Evolutionary conservation across 1,140 invertebrate genomes (phyloP), one percentile per base, ranked within the genome.

Genomic region (Lutraria rhynchaena): DNA sequence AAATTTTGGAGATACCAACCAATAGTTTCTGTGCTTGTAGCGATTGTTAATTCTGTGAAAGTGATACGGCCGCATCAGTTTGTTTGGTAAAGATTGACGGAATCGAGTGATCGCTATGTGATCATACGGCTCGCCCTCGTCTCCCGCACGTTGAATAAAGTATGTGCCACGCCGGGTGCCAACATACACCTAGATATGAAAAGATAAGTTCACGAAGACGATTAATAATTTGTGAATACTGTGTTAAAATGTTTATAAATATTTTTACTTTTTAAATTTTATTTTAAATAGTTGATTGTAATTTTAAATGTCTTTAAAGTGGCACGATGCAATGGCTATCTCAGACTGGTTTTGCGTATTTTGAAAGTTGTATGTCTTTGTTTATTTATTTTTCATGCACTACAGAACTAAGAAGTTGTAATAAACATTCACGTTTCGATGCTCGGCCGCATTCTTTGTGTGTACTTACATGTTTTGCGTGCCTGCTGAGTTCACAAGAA

Each of bases 401-500:
- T n/a, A n/a, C n/a, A n/a, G n/a, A n/a, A n/a, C n/a, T n/a, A n/a
- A n/a, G n/a, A n/a, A n/a, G n/a, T n/a, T n/a, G n/a, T n/a, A n/a
- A n/a, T n/a, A n/a, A n/a, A n/a, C n/a, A n/a, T n/a, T n/a, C n/a
- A n/a, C n/a, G n/a, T n/a, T n/a, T n/a, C n/a, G n/a, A n/a, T n/a
- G n/a, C n/a, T n/a, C n/a, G n/a, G n/a, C n/a, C n/a, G n/a, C n/a
- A n/a, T n/a, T n/a, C n/a, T n/a, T n/a, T n/a, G n/a, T n/a, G n/a
- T n/a, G n/a, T n/a, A 81, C 85, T 78, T 55, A 86, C 86, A 49
- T 87, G 86, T 75, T 87, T 83, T 13, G 85, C 81, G 69, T 86
- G 82, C 19, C 91, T 87, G 49, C 91, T 91, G 3, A 94, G 82
- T 76, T 94, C 93, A 19, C 92, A 92, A 22, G 93, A 93, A 19